Evolutionary conservation across 1,140 invertebrate genomes (phyloP), one percentile per base, ranked within the genome.

Genomic region (Tenebrio molitor): DNA sequence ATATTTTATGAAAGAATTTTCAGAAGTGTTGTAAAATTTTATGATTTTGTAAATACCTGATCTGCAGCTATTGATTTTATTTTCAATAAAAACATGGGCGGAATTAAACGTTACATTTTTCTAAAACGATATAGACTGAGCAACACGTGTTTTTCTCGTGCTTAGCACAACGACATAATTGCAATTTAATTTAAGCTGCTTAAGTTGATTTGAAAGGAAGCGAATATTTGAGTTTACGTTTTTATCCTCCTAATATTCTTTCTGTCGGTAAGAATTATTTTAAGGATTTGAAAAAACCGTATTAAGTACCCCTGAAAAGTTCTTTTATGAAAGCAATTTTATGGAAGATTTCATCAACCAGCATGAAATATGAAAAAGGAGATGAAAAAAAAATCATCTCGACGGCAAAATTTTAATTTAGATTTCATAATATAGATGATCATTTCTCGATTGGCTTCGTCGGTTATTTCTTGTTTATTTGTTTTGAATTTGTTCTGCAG

Each of bases 181-280:
- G 44, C 19, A 50, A 50, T 50, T 50, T 50, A 19, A 50, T 50
- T 50, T 50, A 50, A 50, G 44, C 44, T 50, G 21, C 44, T 50
- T 50, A 50, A 50, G 16, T 19, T 50, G 17, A 50, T 50, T 50
- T 21, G 44, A 8, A 50, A 50, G 6, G 21, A 19, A 50, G 21
- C 10, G 44, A 19, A 21, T 50, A 19, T 50, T 23, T 3, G 44
- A 2, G n/a, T 50, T 50, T 10, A 8, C 1, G 1, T 44, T 16
- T n/a, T 16, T 44, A 7, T 44, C 15, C 3, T 44, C 8, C 3
- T 44, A 44, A 44, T 44, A 16, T 44, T 50, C 10, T 10, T 21
- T 50, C 44, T 15, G 44, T 50, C 21, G 25, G 25, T 29, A 29
- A 29, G 25, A 4, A 29, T 50, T 50, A 19, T 10, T 21, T 21